Base-by-base conservation (phyloP, 92 coral and sea anemone species). In the Zoanthus sansibaricus region DNA sequence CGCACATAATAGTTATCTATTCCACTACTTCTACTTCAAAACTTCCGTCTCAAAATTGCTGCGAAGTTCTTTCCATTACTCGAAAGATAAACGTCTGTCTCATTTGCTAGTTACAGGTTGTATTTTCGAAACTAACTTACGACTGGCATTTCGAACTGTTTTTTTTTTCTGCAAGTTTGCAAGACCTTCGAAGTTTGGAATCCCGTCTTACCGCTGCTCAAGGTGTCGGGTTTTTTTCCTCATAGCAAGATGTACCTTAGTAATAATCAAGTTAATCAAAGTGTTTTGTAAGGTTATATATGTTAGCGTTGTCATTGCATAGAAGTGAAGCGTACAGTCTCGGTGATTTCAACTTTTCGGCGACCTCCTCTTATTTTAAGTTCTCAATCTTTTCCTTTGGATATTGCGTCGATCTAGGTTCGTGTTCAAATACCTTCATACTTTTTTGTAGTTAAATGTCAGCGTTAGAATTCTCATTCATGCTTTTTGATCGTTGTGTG, bases 41-140 rank as follows among this genome's bases (percentile, higher is more conserved):
- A 86, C 91, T 93, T 78, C 92, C 90, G 86, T 75, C 64, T 77
- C n/a, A 72, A 72, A 62, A 37, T 47, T 91, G 68, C 76, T 66
- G n/a, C 66, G 58, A 74, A 72, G 84, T 64, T 71, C 71, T 73
- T 67, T 55, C 71, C 75, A 79, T 69, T 76, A 46, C 67, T 52
- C 82, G 42, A 42, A 64, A 48, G 75, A 46, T 14, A 66, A 25
- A 80, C 46, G 74, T 68, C 21, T 16, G 14, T 80, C 61, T 66
- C 62, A 80, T 46, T 64, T 66, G 59, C 66, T 59, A 59, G 46
- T 64, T 67, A 42, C n/a, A 45, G 85, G 7, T 62, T 77, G 11
- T 64, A 66, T 31, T 78, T 80, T 80, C 75, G 75, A 66, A 30
- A 32, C 85, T 49, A 49, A 49, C 66, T 47, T 21, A 18, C 85